Percentiles rank a stretch among this genome's conserved stretches.
phyloP scores from a whole-genome alignment of 2,113 vertebrate species.

The Donacobius atricapilla region DNA sequence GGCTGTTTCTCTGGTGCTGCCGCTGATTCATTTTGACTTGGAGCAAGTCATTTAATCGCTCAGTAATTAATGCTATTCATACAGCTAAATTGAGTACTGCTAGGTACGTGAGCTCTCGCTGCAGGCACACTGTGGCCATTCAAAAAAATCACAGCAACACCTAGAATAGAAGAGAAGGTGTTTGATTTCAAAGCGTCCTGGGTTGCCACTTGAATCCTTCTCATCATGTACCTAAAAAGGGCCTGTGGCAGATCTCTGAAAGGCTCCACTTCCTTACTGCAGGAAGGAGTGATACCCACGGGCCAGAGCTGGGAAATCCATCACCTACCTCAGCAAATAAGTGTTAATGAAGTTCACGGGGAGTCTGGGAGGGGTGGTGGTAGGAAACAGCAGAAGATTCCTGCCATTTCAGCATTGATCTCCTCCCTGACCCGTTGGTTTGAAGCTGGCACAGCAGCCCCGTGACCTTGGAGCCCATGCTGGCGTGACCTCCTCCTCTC shows the following conservation, averaged over 20 bases:
- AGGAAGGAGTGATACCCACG: background rate
- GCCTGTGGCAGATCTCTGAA: background rate
- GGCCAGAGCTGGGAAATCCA: background rate
- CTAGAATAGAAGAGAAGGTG: constrained; percentile 25
- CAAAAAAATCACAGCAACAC: constrained; percentile 49
- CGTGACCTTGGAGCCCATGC: background rate
- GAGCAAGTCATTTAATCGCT: constrained; percentile 56
- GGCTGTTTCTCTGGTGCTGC: background rate
- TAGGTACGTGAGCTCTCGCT: background rate
- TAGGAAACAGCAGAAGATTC: background rate
- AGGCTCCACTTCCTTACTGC: background rate
- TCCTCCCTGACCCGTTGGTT: background rate
- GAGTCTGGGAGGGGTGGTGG: background rate
- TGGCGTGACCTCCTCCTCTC: background rate
- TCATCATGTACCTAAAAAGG: background rate
- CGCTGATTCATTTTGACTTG: constrained; percentile 51
- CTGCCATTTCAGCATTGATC: background rate
- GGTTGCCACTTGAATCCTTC: constrained; percentile 45
- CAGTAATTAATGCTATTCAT: constrained; percentile 62
- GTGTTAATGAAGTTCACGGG: background rate
- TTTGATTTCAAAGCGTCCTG: constrained; percentile 41
- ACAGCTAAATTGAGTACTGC: constrained; percentile 38
- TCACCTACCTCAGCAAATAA: background rate
- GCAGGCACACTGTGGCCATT: constrained; percentile 36
- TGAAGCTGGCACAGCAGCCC: background rate